These are phyloP conservation scores for Cephus nigrinus DNA, from an alignment of 2,888 invertebrate genomes.

Conservation along the genomic window DNA sequence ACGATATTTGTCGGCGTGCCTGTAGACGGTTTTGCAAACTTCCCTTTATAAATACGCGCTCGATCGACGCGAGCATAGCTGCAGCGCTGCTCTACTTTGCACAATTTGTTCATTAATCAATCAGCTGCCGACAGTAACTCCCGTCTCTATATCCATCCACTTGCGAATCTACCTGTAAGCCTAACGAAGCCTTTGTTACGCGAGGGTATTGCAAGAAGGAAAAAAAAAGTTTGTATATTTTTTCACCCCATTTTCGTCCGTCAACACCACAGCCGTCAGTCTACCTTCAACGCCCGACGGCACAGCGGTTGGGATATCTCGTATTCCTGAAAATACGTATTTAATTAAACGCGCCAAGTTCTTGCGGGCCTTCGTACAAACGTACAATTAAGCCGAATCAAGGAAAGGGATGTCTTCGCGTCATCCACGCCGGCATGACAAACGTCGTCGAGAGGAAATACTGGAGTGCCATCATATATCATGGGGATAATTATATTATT, in stretches of 20 bases:
- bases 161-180: not conserved
- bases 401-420: conserved; percentile 43
- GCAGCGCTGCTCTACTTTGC: not conserved
- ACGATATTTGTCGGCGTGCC: not conserved
- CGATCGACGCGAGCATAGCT: not conserved
- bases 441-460: conserved; percentile 48
- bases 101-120: not conserved
- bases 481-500: conserved; percentile 64
- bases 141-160: not conserved
- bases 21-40: not conserved
- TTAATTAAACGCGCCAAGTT: not conserved
- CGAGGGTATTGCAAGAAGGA: not conserved
- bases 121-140: not conserved
- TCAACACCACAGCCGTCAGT: not conserved
- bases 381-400: conserved; percentile 22
- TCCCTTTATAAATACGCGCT: not conserved
- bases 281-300: not conserved
- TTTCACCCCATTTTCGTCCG: not conserved
- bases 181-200: not conserved
- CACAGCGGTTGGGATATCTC: not conserved
- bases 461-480: conserved; percentile 55
- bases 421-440: conserved; percentile 47
- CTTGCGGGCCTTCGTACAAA: not conserved
- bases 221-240: not conserved
- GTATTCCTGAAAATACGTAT: not conserved